phyloP scores from a whole-genome alignment of 2,113 vertebrate species.

The Puffinus mauretanicus region DNA sequence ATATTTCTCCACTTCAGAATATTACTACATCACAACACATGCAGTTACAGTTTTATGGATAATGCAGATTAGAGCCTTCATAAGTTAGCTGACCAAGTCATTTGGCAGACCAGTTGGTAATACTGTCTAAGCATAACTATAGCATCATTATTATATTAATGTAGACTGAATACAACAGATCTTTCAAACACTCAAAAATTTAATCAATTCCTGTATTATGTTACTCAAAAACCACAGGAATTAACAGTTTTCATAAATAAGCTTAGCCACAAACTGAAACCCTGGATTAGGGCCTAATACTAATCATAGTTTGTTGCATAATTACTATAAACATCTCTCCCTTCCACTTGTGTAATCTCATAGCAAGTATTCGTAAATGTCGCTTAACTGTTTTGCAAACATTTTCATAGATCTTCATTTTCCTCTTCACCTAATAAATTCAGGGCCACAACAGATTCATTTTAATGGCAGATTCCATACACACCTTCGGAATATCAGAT shows the following conservation, averaged over 20 bases:
- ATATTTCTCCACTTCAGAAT: neutral
- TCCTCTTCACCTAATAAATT: neutral
- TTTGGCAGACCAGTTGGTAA: neutral
- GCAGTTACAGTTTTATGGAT: neutral
- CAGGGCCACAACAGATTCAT: neutral
- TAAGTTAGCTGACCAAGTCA: neutral
- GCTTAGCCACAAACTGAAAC: neutral
- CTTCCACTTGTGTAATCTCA: neutral
- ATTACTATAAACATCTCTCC: neutral
- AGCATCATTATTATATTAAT: neutral
- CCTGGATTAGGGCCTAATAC: neutral
- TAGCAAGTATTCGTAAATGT: neutral
- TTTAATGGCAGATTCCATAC: neutral
- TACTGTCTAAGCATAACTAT: neutral
- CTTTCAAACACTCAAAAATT: neutral
- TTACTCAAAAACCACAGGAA: neutral
- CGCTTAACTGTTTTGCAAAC: neutral
- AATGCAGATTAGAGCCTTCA: neutral
- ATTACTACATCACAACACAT: neutral
- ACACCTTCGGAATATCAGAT: neutral
- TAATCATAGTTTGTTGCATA: neutral
- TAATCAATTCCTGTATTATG: neutral
- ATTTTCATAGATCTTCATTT: neutral
- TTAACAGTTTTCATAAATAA: neutral
- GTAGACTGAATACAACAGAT: neutral